phyloP scores from a whole-genome alignment of 2,113 vertebrate species.

The Oenanthe melanoleuca region DNA sequence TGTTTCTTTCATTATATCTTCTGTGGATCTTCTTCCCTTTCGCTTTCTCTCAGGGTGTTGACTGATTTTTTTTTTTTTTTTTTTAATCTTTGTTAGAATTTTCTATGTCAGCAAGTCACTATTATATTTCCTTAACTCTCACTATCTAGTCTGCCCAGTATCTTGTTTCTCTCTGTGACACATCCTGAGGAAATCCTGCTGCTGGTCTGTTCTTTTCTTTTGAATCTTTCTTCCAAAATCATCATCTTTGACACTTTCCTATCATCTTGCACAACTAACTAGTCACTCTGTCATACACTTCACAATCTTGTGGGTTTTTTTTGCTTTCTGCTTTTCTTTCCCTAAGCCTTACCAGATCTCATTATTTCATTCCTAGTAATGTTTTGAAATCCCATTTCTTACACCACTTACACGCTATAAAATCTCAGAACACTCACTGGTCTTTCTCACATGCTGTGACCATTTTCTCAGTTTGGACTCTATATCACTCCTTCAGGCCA shows the following conservation, averaged over 20 bases:
- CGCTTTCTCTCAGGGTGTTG: background rate
- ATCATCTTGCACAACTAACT: background rate
- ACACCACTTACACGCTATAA: background rate
- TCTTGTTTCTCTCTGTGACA: background rate
- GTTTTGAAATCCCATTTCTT: background rate
- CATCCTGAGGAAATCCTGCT: background rate
- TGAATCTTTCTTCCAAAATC: background rate
- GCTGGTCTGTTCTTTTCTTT: background rate
- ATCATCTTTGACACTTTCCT: background rate
- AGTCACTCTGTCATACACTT: background rate
- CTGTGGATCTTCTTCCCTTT: background rate
- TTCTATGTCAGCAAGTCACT: background rate
- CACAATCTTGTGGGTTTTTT: background rate
- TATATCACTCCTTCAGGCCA: background rate
- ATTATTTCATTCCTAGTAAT: slow-evolving; percentile 8
- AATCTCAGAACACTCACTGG: background rate
- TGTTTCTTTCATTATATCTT: background rate
- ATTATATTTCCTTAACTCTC: background rate
- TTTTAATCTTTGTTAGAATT: background rate
- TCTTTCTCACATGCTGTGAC: background rate
- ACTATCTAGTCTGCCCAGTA: background rate
- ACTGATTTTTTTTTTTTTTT: background rate
- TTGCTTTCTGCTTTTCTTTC: background rate
- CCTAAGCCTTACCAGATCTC: background rate
- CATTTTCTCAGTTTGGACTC: background rate